These are phyloP conservation scores for Octodon degus DNA, from an alignment of 2,113 vertebrate species.

Conservation along the genomic window DNA sequence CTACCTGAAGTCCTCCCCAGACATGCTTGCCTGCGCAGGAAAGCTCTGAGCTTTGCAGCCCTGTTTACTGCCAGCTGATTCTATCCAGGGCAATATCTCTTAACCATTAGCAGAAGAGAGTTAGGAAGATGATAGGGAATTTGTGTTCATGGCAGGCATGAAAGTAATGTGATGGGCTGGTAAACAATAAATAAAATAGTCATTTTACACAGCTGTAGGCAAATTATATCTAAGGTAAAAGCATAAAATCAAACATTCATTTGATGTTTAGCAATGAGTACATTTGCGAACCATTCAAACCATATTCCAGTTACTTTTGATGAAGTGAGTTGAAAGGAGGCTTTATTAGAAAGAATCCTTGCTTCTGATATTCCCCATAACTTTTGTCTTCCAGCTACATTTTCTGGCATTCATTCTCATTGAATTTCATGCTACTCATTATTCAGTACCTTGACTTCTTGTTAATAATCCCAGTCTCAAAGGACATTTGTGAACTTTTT, in stretches of 20 bases:
- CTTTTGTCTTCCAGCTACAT: conserved; percentile 40
- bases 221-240: conserved; percentile 27
- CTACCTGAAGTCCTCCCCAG: conserved; percentile 68
- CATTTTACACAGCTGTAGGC: not conserved
- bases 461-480: conserved; percentile 1
- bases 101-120: conserved; percentile 56
- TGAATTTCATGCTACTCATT: conserved; percentile 30
- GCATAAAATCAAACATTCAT: conserved; percentile 20
- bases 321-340: conserved; percentile 1
- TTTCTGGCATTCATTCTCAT: conserved; percentile 33
- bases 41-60: conserved; percentile 72
- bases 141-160: conserved; percentile 46
- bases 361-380: not conserved
- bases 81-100: conserved; percentile 60
- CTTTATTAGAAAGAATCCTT: not conserved
- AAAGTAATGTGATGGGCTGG: conserved; percentile 50
- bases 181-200: conserved; percentile 30
- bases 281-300: conserved; percentile 38
- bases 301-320: conserved; percentile 28
- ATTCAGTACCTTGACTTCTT: conserved; percentile 38
- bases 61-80: conserved; percentile 66
- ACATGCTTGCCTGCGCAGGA: conserved; percentile 64
- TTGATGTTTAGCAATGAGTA: conserved; percentile 34
- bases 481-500: conserved; percentile 48
- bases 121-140: conserved; percentile 62